Percentiles rank a stretch among this genome's conserved stretches.
These are phyloP conservation scores for Uria lomvia DNA, from an alignment of 2,113 vertebrate genomes.

Conservation along the genomic window DNA sequence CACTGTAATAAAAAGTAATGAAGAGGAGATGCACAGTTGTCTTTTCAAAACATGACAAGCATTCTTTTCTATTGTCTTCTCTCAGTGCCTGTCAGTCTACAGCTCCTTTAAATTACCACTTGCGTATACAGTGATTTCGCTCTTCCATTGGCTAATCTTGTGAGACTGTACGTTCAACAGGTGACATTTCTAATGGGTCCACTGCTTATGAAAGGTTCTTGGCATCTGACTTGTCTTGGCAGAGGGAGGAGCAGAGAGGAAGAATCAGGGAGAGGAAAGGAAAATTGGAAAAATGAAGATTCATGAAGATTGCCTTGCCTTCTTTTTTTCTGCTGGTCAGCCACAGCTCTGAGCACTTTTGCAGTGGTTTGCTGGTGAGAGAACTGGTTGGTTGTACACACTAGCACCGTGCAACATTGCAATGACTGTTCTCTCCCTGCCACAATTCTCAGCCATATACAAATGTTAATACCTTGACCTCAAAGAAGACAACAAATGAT, in stretches of 20 bases:
- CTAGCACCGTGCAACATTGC: background rate
- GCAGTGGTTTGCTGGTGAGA: background rate
- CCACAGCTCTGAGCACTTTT: background rate
- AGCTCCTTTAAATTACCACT: slow-evolving; percentile 26
- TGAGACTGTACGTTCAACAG: background rate
- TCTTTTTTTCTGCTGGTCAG: background rate
- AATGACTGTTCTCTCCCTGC: background rate
- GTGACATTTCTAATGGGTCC: background rate
- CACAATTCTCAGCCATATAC: background rate
- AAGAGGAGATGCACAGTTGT: slow-evolving; percentile 41
- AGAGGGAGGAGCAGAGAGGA: background rate
- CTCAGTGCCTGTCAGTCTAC: slow-evolving; percentile 29
- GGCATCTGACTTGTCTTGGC: background rate
- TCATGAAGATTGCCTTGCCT: rapidly evolving
- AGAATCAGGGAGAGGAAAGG: background rate
- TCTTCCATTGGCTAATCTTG: background rate
- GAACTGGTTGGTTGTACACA: background rate
- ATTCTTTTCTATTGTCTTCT: background rate
- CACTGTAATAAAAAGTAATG: slow-evolving; percentile 49
- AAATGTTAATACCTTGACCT: background rate
- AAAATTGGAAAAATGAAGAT: background rate
- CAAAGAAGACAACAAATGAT: background rate
- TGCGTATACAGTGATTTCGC: background rate
- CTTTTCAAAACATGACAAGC: slow-evolving; percentile 46
- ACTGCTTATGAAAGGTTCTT: background rate